Conservation (phyloP, 1,140 invertebrate genomes). For the Drosophila tsacasi region DNA sequence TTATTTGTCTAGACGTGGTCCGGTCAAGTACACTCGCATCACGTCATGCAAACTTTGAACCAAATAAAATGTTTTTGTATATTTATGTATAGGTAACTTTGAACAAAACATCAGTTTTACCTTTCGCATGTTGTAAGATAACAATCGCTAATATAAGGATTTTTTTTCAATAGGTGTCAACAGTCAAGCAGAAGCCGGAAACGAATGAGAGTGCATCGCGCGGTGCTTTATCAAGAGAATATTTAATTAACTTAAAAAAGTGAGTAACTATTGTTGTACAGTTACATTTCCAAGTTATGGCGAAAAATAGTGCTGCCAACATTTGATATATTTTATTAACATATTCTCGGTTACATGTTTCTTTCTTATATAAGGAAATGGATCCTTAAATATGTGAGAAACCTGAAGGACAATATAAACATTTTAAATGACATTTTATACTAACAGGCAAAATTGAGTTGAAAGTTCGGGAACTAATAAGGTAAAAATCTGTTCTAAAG, state of each 20-base stretch:
- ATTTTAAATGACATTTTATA: too few relatives aligned
- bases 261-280: slow-evolving; percentile 4
- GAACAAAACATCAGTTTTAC: not conserved
- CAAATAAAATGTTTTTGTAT: not conserved
- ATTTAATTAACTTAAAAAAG: slow-evolving; percentile 5
- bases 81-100: not conserved
- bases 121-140: not conserved
- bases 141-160: not conserved
- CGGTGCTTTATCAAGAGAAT: not conserved
- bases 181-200: not conserved
- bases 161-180: not conserved
- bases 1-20: slow-evolving; percentile 3
- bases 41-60: slow-evolving; percentile 19
- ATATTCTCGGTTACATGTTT: not conserved
- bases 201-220: not conserved
- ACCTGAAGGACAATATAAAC: too few relatives aligned
- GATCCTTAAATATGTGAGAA: too few relatives aligned
- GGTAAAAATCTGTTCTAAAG: too few relatives aligned
- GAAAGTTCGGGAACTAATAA: too few relatives aligned
- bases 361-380: too few relatives aligned
- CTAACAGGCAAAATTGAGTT: too few relatives aligned
- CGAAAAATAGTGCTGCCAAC: not conserved
- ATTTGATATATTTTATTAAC: not conserved
- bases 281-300: not conserved
- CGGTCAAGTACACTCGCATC: not conserved